phyloP scores from a whole-genome alignment of 2,113 vertebrate species.

The Dasypus novemcinctus region DNA sequence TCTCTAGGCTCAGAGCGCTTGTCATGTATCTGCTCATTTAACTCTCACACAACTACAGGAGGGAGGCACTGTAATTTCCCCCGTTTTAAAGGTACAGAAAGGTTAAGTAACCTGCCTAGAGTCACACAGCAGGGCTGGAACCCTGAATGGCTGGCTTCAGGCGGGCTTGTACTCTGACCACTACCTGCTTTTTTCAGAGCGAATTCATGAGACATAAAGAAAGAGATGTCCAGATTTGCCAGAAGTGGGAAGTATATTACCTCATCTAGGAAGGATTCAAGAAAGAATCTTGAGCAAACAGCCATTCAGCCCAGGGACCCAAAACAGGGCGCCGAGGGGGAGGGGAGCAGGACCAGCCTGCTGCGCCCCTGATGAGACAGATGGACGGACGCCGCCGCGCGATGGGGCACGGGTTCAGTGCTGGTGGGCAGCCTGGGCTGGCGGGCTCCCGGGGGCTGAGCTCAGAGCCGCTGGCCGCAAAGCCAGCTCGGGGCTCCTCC shows the following conservation, averaged over 20 bases:
- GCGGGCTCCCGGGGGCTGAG: rapidly evolving
- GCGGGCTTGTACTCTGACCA: too few species aligned
- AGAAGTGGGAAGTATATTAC: neutral
- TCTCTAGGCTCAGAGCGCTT: neutral
- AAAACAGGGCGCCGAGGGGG: neutral
- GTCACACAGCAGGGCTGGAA: neutral
- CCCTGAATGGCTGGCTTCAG: neutral
- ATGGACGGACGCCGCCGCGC: rapidly evolving
- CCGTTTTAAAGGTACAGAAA: neutral
- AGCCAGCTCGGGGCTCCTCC: neutral
- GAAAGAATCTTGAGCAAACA: neutral
- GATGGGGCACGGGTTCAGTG: rapidly evolving
- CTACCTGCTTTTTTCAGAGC: neutral
- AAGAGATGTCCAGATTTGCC: too few species aligned
- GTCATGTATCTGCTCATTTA: rapidly evolving
- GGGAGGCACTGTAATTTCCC: rapidly evolving
- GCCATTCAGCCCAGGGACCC: neutral
- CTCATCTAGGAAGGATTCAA: neutral
- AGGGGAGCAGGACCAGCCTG: too few species aligned
- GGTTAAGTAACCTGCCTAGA: neutral
- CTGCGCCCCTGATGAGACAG: rapidly evolving
- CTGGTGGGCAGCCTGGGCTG: rapidly evolving
- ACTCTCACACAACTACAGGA: too few species aligned
- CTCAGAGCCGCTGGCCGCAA: rapidly evolving
- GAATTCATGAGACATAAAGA: neutral